Base-by-base conservation (phyloP, 2,797 vertebrate species). In the Rhinoraja longicauda region DNA sequence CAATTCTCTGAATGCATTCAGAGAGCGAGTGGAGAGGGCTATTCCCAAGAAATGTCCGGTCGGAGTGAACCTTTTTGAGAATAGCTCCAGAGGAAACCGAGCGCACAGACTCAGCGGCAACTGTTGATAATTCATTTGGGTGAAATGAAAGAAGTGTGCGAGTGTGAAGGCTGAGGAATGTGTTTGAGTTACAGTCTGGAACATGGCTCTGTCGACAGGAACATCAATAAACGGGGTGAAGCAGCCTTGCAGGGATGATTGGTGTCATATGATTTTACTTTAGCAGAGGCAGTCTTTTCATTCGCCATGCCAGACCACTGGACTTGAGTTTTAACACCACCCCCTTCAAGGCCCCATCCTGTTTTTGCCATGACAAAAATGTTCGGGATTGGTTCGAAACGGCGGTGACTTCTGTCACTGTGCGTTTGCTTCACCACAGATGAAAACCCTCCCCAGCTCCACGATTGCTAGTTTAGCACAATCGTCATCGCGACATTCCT, bases 341-440 rank as follows among this genome's bases (percentile, higher is more conserved):
- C 29, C 57, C 82, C 82, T 86, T 86, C n/a, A 62, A 64, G 82
- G 82, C 82, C 82, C 57, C 82, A 86, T 86, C 82, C 57, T 84
- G 81, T 84, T 84, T n/a, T n/a, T 84, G 81, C 59, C 2, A 32
- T 7, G n/a, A 32, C 29, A 29, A 10, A 84, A 59, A 86, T 86
- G 64, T 86, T 62, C 24, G 7, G 57, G 29, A 62, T 24, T 86
- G 1, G 29, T 32, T 86, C 1, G 59, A 64, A 19, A 29, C 15
- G 62, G 82, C 29, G 3, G n/a, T 32, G 57, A 62, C 82, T 53
- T 53, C 39, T 10, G 79, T 45, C 78, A 81, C 45, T 7, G 57
- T 26, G 12, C 15, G 57, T 79, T 19, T 1, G 79, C 4, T 0
- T 0, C 4, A 59, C 24, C 24, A 4, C 79, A 82, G 79, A 82